A percentile compares a stretch with the other conserved stretches of the same genome.
Evolutionary conservation across 92 coral and sea anemone genomes (phyloP).

Genomic region (Pocillopora meandrina): DNA sequence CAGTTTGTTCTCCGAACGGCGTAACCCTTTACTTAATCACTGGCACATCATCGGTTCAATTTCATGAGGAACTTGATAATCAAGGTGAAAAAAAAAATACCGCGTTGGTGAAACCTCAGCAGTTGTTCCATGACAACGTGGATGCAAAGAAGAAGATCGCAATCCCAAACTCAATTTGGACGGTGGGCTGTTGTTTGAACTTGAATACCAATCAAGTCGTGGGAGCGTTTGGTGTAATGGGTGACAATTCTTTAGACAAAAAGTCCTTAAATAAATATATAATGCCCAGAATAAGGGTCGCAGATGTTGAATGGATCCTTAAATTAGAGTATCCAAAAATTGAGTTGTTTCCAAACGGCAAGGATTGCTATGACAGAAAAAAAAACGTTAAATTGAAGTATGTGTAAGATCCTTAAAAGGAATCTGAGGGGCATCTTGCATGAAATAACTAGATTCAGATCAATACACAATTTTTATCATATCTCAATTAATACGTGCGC

Average conservation of each 20-base stretch:
- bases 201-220: background rate
- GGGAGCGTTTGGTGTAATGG: constrained; percentile 31
- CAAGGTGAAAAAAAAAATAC: background rate
- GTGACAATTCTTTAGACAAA: background rate
- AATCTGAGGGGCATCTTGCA: no score
- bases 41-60: constrained; percentile 3
- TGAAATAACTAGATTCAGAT: no score
- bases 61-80: background rate
- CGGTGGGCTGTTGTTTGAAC: constrained; percentile 22
- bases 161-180: constrained; percentile 46
- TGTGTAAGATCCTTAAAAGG: no score
- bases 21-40: constrained; percentile 22
- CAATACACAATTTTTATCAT: no score
- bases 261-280: no score
- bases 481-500: no score
- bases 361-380: background rate
- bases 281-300: background rate
- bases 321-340: background rate
- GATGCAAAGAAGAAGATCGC: no score
- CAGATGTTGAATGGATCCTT: background rate
- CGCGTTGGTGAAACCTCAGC: background rate
- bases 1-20: background rate
- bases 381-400: no score
- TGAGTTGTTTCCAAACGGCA: background rate
- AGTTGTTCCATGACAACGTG: background rate